Conservation (phyloP, 2,888 invertebrate species). For the Napeogenes sylphis region DNA sequence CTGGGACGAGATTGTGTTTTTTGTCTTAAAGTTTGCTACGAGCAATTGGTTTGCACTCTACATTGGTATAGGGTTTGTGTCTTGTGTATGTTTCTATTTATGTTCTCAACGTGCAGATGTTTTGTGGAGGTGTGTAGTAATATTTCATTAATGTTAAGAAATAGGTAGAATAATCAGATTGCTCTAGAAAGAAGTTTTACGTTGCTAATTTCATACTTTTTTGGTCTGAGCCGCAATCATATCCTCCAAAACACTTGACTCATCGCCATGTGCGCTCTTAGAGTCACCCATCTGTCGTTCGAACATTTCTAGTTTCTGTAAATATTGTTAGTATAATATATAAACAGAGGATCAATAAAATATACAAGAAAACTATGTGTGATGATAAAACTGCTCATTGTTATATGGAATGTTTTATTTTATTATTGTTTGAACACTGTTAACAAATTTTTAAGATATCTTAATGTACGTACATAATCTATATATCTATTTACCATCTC, state of each 20-base stretch:
- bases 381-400: too few relatives aligned
- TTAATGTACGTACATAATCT: not conserved
- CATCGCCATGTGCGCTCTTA: constrained; percentile 44
- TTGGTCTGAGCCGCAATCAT: constrained; percentile 42
- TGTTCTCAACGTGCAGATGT: too few relatives aligned
- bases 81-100: not conserved
- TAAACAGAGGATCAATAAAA: not conserved
- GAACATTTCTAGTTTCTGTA: constrained; percentile 62
- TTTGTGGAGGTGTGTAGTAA: too few relatives aligned
- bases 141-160: too few relatives aligned
- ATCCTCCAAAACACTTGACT: constrained; percentile 41
- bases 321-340: constrained; percentile 12
- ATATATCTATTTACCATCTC: constrained; percentile 43
- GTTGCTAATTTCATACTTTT: constrained; percentile 39
- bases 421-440: too few relatives aligned
- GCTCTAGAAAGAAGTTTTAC: too few relatives aligned
- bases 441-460: too few relatives aligned
- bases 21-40: too few relatives aligned
- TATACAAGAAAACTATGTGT: not conserved
- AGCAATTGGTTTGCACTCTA: constrained; percentile 5
- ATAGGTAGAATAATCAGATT: too few relatives aligned
- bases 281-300: constrained; percentile 68
- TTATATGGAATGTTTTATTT: too few relatives aligned
- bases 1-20: too few relatives aligned
- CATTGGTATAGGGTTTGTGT: too few relatives aligned